Percentiles rank a stretch among this genome's conserved stretches.
Conservation (phyloP, 2,888 invertebrate genomes). For the Elmis aenea region DNA sequence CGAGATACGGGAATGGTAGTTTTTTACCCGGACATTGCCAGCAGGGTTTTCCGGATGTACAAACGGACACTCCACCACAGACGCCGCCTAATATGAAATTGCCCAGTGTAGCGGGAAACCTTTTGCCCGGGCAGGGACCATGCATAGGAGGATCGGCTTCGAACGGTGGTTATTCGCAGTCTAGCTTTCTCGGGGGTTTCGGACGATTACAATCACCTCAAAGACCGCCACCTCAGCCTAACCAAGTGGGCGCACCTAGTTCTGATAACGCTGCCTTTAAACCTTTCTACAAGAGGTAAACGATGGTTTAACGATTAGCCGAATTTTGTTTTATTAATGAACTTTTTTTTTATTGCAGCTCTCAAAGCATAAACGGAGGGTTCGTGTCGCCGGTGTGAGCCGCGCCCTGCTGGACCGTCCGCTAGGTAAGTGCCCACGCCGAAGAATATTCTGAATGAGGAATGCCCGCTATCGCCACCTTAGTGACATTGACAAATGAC, state of each 20-base stretch:
- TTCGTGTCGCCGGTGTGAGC: constrained; percentile 73
- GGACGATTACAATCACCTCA: constrained; percentile 45
- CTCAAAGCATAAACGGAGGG: constrained; percentile 66
- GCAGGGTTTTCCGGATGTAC: constrained; percentile 81
- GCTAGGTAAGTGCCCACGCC: constrained; percentile 39
- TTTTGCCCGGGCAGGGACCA: constrained; percentile 52
- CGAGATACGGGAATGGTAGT: constrained; percentile 53
- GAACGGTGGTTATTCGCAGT: constrained; percentile 55
- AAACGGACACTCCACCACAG: constrained; percentile 87
- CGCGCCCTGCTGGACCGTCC: constrained; percentile 44
- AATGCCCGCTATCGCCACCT: constrained; percentile 49
- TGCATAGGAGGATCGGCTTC: constrained; percentile 49
- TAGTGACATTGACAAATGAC: constrained; percentile 74
- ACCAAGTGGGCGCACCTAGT: constrained; percentile 38
- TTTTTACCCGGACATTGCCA: constrained; percentile 60
- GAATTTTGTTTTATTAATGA: constrained; percentile 5
- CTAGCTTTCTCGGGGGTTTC: constrained; percentile 44
- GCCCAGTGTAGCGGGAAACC: constrained; percentile 70
- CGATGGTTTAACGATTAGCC: constrained; percentile 10
- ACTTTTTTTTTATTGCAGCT: constrained; percentile 46
- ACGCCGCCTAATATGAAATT: constrained; percentile 93
- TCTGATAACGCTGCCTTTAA: constrained; percentile 71
- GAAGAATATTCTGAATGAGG: constrained; percentile 40
- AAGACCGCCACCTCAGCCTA: constrained; percentile 47
- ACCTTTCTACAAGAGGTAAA: constrained; percentile 86